phyloP scores from a whole-genome alignment of 2,797 vertebrate genomes.

The Crocidura indochinensis region DNA sequence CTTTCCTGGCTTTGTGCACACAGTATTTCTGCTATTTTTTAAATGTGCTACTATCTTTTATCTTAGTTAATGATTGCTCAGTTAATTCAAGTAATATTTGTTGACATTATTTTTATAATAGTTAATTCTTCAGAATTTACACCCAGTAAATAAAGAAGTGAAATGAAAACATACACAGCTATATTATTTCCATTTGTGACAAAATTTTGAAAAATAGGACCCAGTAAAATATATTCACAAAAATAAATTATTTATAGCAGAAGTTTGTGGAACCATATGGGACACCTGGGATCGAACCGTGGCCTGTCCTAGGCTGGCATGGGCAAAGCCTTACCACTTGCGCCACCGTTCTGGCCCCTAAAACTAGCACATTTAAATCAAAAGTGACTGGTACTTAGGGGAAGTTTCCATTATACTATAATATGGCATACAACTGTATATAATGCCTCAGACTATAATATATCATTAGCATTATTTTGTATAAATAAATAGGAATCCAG shows the following conservation, averaged over 20 bases:
- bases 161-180: background rate
- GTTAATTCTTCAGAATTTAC: slow-evolving; percentile 28
- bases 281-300: too few species aligned
- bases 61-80: background rate
- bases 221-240: background rate
- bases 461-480: background rate
- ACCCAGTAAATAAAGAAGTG: background rate
- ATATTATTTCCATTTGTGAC: background rate
- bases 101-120: slow-evolving; percentile 36
- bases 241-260: background rate
- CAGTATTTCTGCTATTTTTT: background rate
- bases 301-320: too few species aligned
- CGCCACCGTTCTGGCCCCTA: too few species aligned
- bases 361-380: background rate
- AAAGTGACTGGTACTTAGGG: background rate
- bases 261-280: background rate
- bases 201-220: slow-evolving; percentile 10
- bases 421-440: background rate
- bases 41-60: background rate
- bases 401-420: background rate
- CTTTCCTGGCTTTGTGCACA: background rate
- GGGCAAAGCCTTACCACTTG: too few species aligned
- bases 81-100: slow-evolving; percentile 25
- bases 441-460: background rate
- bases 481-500: background rate